These are phyloP conservation scores for Sitobion miscanthi DNA, from an alignment of 1,140 invertebrate genomes.

Conservation along the genomic window DNA sequence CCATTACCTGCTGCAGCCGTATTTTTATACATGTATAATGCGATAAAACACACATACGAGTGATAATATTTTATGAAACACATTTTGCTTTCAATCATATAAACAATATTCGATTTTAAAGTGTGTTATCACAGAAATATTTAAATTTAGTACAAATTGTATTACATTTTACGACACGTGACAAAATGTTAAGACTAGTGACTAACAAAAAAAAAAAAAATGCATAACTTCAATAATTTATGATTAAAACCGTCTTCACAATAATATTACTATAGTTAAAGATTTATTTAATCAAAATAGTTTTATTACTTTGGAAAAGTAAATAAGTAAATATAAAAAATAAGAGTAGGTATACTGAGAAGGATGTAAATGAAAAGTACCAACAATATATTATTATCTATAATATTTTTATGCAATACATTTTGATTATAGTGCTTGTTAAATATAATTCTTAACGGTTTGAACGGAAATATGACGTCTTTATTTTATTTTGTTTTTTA, in stretches of 20 bases:
- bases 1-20: not conserved
- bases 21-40: not conserved
- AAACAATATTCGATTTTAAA: not conserved
- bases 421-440: too few species aligned
- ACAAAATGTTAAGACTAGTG: not conserved
- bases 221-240: not conserved
- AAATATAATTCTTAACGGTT: not conserved
- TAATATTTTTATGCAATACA: too few species aligned
- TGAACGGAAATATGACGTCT: not conserved
- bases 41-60: not conserved
- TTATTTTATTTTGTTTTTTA: not conserved
- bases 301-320: not conserved
- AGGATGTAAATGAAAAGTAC: not conserved
- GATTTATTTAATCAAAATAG: not conserved
- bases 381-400: not conserved
- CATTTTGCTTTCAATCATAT: not conserved
- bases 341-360: too few species aligned
- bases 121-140: not conserved
- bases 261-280: not conserved
- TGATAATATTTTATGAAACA: not conserved
- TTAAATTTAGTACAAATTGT: not conserved
- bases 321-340: too few species aligned
- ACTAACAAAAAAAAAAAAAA: not conserved
- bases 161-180: not conserved
- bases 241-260: not conserved